Base-by-base conservation (phyloP, 2,113 vertebrate species). In the Serinus canaria region DNA sequence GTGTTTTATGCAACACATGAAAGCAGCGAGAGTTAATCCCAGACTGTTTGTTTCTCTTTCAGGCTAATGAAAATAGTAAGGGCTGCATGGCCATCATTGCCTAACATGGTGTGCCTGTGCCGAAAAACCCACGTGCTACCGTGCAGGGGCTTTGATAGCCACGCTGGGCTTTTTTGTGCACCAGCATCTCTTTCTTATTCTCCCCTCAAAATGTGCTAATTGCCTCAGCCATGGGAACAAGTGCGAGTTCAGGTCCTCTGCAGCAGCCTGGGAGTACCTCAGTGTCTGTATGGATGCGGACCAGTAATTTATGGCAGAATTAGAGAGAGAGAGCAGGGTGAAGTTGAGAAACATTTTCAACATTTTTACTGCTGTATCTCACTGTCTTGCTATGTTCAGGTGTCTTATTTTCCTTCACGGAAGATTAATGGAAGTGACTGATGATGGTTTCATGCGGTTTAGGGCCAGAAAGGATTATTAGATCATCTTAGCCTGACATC, bases 401-500 rank as follows among this genome's bases (percentile, higher is more conserved):
- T 96, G 85, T 89, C 88, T 93, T 92, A 90, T 94, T 95, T 93
- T 95, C 69, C 77, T 89, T 94, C 92, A 82, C 44, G 95, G 92
- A 90, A 96, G 93, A 94, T 93, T 95, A 96, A 96, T 96, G 92
- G 69, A 93, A 89, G 66, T 82, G 94, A 91, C 90, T 91, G 92
- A 81, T 96, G 94, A 94, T 20, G 84, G 69, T 91, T 97, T 92
- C 89, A 95, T 92, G 66, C 0, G 1, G 83, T 95, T 97, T 95
- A 95, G 85, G 81, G 89, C 92, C 96, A 95, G 94, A 97, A 94
- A 96, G 94, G 94, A 95, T 96, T 96, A 94, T 91, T 95, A 92
- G 95, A 91, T 95, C 91, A 87, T 87, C 41, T 93, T 89, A 94
- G 81, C 66, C 87, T 95, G 93, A 97, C 93, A 94, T 82, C 69